Percentiles rank a stretch among this genome's conserved stretches.
Conservation (phyloP, 1,140 invertebrate genomes). For the Bombus waltoni region DNA sequence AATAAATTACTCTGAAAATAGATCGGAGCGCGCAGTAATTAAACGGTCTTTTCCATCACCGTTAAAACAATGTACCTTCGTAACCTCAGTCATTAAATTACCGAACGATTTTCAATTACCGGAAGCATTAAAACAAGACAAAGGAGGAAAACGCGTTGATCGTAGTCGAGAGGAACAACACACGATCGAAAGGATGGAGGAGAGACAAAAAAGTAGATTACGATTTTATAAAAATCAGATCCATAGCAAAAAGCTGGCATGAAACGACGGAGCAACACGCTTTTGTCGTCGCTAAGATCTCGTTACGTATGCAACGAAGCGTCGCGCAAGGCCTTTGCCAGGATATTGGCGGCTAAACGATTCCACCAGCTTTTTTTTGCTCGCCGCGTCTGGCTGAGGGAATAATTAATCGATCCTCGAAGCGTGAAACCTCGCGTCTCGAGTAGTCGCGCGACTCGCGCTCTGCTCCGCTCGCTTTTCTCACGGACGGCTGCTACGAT, state of each 20-base stretch:
- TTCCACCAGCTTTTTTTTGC: neutral
- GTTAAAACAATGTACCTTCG: neutral
- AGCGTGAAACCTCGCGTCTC: constrained; percentile 52
- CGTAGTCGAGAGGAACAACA: constrained; percentile 10
- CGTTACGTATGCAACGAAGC: constrained; percentile 50
- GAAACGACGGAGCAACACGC: neutral
- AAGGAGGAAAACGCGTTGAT: neutral
- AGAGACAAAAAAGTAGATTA: neutral
- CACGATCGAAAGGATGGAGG: neutral
- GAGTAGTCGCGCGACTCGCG: constrained; percentile 5
- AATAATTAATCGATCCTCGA: constrained; percentile 57
- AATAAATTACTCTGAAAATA: neutral
- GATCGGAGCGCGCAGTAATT: neutral
- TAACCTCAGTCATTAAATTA: neutral
- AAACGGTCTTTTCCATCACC: neutral
- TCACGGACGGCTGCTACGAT: constrained; percentile 30
- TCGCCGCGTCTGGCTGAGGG: neutral
- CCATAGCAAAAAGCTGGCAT: neutral
- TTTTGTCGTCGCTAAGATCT: constrained; percentile 42
- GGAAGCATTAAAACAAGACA: constrained; percentile 2
- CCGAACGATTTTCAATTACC: neutral
- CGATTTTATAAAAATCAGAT: neutral
- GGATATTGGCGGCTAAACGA: constrained; percentile 44
- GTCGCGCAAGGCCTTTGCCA: constrained; percentile 37
- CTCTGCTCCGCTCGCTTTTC: constrained; percentile 33